phyloP scores from a whole-genome alignment of 2,888 invertebrate genomes.

The Ceraclea dissimilis region DNA sequence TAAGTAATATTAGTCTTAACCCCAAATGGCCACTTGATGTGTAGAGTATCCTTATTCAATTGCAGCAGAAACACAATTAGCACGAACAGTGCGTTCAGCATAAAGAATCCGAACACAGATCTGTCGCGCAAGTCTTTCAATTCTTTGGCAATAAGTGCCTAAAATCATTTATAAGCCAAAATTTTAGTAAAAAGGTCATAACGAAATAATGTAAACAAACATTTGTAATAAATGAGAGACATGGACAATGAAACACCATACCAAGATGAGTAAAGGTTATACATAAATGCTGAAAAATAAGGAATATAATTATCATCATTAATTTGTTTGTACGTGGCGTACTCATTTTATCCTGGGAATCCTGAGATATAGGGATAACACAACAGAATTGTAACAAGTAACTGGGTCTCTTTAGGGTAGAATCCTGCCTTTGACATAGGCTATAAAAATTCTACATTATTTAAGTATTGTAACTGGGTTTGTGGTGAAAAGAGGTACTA shows the following conservation, averaged over 20 bases:
- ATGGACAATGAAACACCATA: background rate
- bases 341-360: no score
- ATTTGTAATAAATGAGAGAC: background rate
- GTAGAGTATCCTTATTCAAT: conserved; percentile 93
- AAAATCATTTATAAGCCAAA: conserved; percentile 43
- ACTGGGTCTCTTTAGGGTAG: no score
- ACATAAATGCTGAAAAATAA: background rate
- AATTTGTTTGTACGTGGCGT: no score
- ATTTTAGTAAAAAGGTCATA: background rate
- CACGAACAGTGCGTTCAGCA: conserved; percentile 98
- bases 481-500: no score
- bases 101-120: conserved; percentile 94
- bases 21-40: conserved; percentile 94
- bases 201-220: background rate
- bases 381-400: background rate
- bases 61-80: conserved; percentile 97
- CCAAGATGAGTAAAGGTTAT: no score
- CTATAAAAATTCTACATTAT: no score
- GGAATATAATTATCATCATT: no score
- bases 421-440: no score
- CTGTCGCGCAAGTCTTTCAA: conserved; percentile 92
- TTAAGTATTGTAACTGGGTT: no score
- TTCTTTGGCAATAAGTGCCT: conserved; percentile 85
- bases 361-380: background rate
- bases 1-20: conserved; percentile 90